A percentile compares a stretch with the other conserved stretches of the same genome.
These are phyloP conservation scores for Rhinatrema bivittatum DNA, from an alignment of 2,797 vertebrate species.

Conservation along the genomic window DNA sequence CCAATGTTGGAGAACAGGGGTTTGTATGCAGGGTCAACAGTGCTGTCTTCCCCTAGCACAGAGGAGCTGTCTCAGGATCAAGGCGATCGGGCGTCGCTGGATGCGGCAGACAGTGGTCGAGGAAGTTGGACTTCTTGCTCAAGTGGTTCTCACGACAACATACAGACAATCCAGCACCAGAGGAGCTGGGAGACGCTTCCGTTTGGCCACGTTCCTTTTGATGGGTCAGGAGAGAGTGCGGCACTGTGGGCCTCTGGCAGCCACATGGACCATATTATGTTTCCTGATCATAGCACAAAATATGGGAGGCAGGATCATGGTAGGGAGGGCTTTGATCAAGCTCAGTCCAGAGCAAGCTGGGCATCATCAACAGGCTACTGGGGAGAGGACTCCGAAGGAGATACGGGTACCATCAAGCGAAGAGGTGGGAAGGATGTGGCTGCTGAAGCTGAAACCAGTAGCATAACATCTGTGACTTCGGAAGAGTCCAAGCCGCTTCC, in stretches of 20 bases:
- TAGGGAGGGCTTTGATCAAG: constrained; percentile 64
- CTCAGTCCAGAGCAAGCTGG: constrained; percentile 91
- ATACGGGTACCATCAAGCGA: constrained; percentile 94
- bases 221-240: constrained; percentile 58
- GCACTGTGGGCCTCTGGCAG: constrained; percentile 54
- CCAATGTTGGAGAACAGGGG: constrained; percentile 83
- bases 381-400: constrained; percentile 95
- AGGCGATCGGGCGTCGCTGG: constrained; percentile 88
- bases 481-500: constrained; percentile 81
- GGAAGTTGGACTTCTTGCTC: constrained; percentile 98
- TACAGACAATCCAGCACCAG: constrained; percentile 96
- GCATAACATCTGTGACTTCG: constrained; percentile 71
- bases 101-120: constrained; percentile 92
- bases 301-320: constrained; percentile 58
- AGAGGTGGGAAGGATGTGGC: constrained; percentile 90
- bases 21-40: constrained; percentile 76
- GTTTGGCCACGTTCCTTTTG: constrained; percentile 67
- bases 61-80: constrained; percentile 95
- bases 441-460: constrained; percentile 80
- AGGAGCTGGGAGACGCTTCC: constrained; percentile 92
- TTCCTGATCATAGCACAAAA: constrained; percentile 66
- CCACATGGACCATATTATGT: constrained; percentile 62
- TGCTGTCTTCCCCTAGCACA: constrained; percentile 88
- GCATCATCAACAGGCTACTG: constrained; percentile 86
- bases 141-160: constrained; percentile 94